A percentile compares a stretch with the other conserved stretches of the same genome.
These are phyloP conservation scores for Heteromormyrus szaboi DNA, from an alignment of 2,797 vertebrate genomes.

Conservation along the genomic window DNA sequence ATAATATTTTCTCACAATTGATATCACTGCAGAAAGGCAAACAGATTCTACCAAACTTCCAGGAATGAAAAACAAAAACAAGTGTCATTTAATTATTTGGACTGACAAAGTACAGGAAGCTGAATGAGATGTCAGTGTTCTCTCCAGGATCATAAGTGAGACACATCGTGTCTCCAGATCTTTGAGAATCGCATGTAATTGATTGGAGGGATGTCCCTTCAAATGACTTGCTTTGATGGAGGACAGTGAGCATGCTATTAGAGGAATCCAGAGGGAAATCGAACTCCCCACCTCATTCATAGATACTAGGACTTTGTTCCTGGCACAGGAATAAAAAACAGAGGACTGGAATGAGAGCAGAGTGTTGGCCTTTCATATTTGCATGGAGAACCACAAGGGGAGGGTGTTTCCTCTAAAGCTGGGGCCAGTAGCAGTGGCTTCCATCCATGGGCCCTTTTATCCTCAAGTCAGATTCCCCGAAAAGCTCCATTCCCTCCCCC, in stretches of 20 bases:
- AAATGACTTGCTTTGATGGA: background rate
- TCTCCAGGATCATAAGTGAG: background rate
- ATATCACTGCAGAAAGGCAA: background rate
- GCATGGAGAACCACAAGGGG: slow-evolving; percentile 63
- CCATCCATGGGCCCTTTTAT: slow-evolving; percentile 53
- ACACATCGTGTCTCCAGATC: background rate
- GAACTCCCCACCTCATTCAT: slow-evolving; percentile 42
- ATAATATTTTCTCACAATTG: background rate
- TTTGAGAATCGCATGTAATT: background rate
- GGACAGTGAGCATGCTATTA: background rate
- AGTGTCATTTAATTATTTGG: background rate
- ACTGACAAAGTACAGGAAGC: background rate
- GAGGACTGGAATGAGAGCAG: slow-evolving; percentile 44
- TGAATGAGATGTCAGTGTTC: background rate
- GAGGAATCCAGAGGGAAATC: slow-evolving; percentile 35
- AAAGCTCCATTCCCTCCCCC: slow-evolving; percentile 31
- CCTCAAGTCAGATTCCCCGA: slow-evolving; percentile 52
- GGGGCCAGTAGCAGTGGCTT: slow-evolving; percentile 47
- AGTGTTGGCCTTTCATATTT: slow-evolving; percentile 72
- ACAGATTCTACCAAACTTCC: background rate
- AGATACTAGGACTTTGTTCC: slow-evolving; percentile 52
- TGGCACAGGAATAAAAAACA: slow-evolving; percentile 65
- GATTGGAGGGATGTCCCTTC: background rate
- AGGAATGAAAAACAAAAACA: background rate
- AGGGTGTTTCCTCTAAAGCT: slow-evolving; percentile 66